Conservation (phyloP, 2,797 vertebrate species). For the Esox lucius region DNA sequence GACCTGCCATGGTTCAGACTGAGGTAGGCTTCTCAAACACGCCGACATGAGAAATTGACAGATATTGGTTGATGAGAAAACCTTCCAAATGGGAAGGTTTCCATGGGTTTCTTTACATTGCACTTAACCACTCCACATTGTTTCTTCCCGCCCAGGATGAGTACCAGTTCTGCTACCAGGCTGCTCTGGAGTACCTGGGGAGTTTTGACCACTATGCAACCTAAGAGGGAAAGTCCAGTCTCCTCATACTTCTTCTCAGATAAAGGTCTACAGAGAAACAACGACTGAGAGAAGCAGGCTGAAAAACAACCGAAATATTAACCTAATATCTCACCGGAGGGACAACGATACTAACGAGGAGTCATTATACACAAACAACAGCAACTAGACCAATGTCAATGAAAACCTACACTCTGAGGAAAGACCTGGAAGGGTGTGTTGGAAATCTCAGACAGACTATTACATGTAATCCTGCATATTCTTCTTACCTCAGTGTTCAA, state of each 20-base stretch:
- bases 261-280: slow-evolving; percentile 27
- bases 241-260: slow-evolving; percentile 55
- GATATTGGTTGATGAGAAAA: not conserved
- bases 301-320: slow-evolving; percentile 38
- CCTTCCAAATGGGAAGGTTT: not conserved
- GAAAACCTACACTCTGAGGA: slow-evolving; percentile 59
- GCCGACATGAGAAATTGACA: not conserved
- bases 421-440: slow-evolving; percentile 57
- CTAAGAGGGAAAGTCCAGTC: slow-evolving; percentile 71
- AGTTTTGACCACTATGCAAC: slow-evolving; percentile 99
- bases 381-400: slow-evolving; percentile 59
- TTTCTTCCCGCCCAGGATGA: slow-evolving; percentile 80
- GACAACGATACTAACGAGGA: slow-evolving; percentile 50
- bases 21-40: slow-evolving; percentile 78
- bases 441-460: slow-evolving; percentile 55
- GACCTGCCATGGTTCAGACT: slow-evolving; percentile 97
- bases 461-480: slow-evolving; percentile 81
- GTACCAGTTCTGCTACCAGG: slow-evolving; percentile 99
- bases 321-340: slow-evolving; percentile 42
- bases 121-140: not conserved
- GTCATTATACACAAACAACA: slow-evolving; percentile 51
- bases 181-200: slow-evolving; percentile 94
- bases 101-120: not conserved
- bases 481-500: slow-evolving; percentile 89
- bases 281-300: slow-evolving; percentile 21